These are phyloP conservation scores for Neelides folsomi DNA, from an alignment of 2,888 invertebrate genomes.

Conservation along the genomic window DNA sequence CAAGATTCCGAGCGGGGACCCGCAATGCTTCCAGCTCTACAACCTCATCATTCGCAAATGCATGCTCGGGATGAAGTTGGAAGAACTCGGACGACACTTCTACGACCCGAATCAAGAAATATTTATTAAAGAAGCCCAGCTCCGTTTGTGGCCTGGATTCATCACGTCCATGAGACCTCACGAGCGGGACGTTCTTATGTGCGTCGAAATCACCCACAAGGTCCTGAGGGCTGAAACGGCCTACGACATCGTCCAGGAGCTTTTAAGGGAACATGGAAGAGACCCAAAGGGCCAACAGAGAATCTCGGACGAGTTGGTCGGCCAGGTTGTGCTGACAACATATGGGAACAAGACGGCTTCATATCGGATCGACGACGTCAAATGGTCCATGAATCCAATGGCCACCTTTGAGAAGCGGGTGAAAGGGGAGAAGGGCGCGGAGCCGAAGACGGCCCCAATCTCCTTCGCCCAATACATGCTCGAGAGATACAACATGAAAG, in stretches of 20 bases:
- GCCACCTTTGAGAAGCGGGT: slow-evolving; percentile 37
- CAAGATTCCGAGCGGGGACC: slow-evolving; percentile 18
- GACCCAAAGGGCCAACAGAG: no score
- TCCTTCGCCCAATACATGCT: background rate
- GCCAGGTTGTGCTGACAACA: slow-evolving; percentile 4
- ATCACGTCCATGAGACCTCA: slow-evolving; percentile 47
- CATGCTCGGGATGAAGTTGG: slow-evolving; percentile 13
- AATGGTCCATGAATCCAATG: slow-evolving; percentile 38
- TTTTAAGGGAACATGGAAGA: no score
- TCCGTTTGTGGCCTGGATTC: no score
- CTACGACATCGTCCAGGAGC: no score
- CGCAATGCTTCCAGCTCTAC: slow-evolving; percentile 23
- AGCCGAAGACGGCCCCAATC: no score
- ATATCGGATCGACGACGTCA: slow-evolving; percentile 42
- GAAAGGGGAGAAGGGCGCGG: slow-evolving; percentile 29
- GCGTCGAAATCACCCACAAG: slow-evolving; percentile 68
- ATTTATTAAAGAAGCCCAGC: slow-evolving; percentile 44
- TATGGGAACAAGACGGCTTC: slow-evolving; percentile 41
- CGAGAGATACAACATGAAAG: slow-evolving; percentile 5
- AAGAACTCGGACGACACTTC: no score
- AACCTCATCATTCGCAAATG: slow-evolving; percentile 26
- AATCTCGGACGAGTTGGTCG: slow-evolving; percentile 2
- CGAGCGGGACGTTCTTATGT: slow-evolving; percentile 62
- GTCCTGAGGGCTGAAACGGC: no score
- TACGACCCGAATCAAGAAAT: slow-evolving; percentile 39